phyloP scores from a whole-genome alignment of 2,113 vertebrate species.

The Eidolon helvum region DNA sequence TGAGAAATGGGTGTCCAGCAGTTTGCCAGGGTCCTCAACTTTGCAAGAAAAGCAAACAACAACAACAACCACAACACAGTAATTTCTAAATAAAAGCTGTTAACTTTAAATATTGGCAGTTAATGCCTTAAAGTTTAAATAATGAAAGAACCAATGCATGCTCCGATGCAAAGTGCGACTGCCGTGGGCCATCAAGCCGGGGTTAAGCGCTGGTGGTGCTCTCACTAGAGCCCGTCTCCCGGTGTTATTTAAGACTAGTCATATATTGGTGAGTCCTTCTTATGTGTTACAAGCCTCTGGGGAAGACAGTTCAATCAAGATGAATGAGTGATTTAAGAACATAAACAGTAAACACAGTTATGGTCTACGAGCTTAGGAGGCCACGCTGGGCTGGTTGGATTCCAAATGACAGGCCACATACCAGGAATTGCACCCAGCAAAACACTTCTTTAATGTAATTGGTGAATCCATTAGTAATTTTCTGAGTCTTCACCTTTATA shows the following conservation, averaged over 20 bases:
- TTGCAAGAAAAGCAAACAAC: background rate
- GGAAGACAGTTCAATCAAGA: background rate
- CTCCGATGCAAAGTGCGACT: background rate
- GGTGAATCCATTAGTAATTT: background rate
- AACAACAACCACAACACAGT: too few species aligned
- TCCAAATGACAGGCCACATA: background rate
- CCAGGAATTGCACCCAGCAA: background rate
- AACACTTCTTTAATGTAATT: background rate
- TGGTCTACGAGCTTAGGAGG: background rate
- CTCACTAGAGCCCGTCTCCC: background rate
- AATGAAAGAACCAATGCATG: too few species aligned
- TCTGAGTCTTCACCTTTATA: background rate
- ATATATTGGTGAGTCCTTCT: background rate
- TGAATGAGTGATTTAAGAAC: background rate
- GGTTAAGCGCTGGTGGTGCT: background rate
- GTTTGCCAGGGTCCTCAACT: background rate
- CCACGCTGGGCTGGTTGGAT: background rate
- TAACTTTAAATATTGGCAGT: background rate
- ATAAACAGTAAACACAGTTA: background rate
- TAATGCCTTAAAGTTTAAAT: background rate
- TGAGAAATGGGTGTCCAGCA: fast-evolving
- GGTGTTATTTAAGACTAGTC: background rate
- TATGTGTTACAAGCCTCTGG: background rate
- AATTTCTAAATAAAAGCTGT: background rate
- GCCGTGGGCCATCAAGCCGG: background rate